These are phyloP conservation scores for Anaspis maculata DNA, from an alignment of 2,888 invertebrate species.

Conservation along the genomic window DNA sequence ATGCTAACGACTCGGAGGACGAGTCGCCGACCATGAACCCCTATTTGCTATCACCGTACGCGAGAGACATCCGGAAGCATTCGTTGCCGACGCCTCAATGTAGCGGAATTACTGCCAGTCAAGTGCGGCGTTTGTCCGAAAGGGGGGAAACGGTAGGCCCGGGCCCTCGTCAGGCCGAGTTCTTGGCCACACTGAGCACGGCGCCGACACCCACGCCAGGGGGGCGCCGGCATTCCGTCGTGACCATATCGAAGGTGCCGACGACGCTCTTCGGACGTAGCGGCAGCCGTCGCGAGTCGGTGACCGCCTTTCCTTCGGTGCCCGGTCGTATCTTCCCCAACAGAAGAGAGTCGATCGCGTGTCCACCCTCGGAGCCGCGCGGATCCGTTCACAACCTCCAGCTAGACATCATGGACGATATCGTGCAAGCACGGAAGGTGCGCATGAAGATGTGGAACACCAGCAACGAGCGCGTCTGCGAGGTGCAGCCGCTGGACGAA, in stretches of 20 bases:
- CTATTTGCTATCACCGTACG: slow-evolving; percentile 71
- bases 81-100: slow-evolving; percentile 79
- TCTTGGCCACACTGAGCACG: slow-evolving; percentile 72
- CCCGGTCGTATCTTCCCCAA: slow-evolving; percentile 38
- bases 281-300: slow-evolving; percentile 70
- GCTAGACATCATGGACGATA: slow-evolving; percentile 83
- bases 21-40: slow-evolving; percentile 68
- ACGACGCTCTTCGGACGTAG: slow-evolving; percentile 67
- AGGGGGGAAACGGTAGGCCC: slow-evolving; percentile 65
- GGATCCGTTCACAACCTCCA: slow-evolving; percentile 78
- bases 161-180: slow-evolving; percentile 71
- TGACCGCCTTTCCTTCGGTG: slow-evolving; percentile 64
- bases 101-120: slow-evolving; percentile 79
- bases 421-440: slow-evolving; percentile 72
- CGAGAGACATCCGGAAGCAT: slow-evolving; percentile 67
- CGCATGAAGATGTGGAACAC: slow-evolving; percentile 81
- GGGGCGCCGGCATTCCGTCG: slow-evolving; percentile 76
- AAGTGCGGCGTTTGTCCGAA: slow-evolving; percentile 75
- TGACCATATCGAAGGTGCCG: slow-evolving; percentile 77
- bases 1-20: slow-evolving; percentile 59
- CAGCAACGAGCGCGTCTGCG: slow-evolving; percentile 67
- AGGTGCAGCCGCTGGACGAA: slow-evolving; percentile 73
- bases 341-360: slow-evolving; percentile 42
- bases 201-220: slow-evolving; percentile 64
- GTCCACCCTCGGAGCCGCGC: slow-evolving; percentile 62